These are phyloP conservation scores for Cheirogaleus major DNA, from an alignment of 2,797 vertebrate genomes.

Conservation along the genomic window DNA sequence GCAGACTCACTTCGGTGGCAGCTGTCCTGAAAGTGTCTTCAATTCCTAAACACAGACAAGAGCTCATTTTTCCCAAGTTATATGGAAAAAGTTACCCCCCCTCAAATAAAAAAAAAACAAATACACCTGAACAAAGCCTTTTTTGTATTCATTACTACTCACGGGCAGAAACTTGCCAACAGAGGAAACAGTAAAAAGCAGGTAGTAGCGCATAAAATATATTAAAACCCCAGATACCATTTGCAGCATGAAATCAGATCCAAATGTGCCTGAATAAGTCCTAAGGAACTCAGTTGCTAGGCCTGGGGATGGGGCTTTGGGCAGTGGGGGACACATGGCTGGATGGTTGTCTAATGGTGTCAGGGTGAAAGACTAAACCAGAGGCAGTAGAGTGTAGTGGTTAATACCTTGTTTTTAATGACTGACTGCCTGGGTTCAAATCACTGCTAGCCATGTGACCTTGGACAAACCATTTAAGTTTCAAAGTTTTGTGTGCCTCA, in stretches of 20 bases:
- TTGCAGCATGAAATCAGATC: conserved; percentile 61
- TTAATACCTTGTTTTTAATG: not conserved
- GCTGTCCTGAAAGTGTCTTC: conserved; percentile 98
- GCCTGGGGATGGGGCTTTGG: not conserved
- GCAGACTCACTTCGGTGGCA: conserved; percentile 96
- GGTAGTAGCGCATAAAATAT: conserved; percentile 68
- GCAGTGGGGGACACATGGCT: not conserved
- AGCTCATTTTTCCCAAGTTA: conserved; percentile 61
- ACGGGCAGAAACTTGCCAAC: conserved; percentile 60
- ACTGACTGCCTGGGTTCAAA: not conserved
- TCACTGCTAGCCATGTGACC: not conserved
- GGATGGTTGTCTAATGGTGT: not conserved
- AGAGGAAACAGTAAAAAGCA: conserved; percentile 73
- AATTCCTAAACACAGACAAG: conserved; percentile 89
- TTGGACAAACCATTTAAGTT: not conserved
- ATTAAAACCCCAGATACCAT: conserved; percentile 69
- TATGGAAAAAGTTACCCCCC: conserved; percentile 45
- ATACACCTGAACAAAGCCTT: conserved; percentile 72
- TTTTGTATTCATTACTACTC: conserved; percentile 60
- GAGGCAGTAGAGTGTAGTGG: not conserved
- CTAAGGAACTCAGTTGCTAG: not conserved
- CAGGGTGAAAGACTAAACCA: not conserved
- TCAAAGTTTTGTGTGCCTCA: not conserved
- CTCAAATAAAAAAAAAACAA: conserved; percentile 52
- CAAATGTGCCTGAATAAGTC: conserved; percentile 55